Base-by-base conservation (phyloP, 1,140 invertebrate genomes). In the Dreissena polymorpha region DNA sequence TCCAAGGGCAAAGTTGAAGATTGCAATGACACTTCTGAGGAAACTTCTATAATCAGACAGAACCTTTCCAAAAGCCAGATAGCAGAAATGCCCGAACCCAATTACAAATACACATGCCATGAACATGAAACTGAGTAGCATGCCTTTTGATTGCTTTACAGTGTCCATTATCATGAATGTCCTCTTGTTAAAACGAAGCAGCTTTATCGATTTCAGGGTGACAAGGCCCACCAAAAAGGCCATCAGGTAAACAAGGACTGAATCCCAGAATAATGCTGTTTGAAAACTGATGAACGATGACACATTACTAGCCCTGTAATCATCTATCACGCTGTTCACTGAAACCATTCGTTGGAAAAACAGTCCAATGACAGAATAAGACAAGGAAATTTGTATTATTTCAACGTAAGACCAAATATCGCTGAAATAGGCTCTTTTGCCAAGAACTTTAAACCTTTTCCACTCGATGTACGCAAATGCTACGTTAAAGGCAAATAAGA, bases 181-280 rank as follows among this genome's bases (percentile, higher is more conserved):
- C 27, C 79, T 88, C 55, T 78, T 77, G 75, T 89, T 89, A 67
- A 86, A 89, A 55, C 71, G 72, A 8, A 89, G 73, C 25, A 88
- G 67, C 60, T 88, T 89, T 29, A 88, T 75, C 14, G 85, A 71
- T 78, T 89, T 89, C 10, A 89, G 49, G 51, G 86, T 89, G 5
- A 88, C 83, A 14, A 89, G 23, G 13, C 71, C 63, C 10, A 87
- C 82, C 16, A 88, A 57, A 63, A 78, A 81, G 23, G 84, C 87
- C 80, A 89, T 76, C 0, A 86, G 23, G 60, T 88, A 87, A 0
- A 70, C 49, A 39, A 88, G 81, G 27, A 85, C 70, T 39, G 82
- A 84, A 23, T 87, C 86, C 86, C 85, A 88, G 14, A 69, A 87
- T 23, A 86, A 27, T 39, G 86, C 84, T 8, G 85, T 84, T 29